Base-by-base conservation (phyloP, 1,140 invertebrate genomes). In the Drosophila trapezifrons region DNA sequence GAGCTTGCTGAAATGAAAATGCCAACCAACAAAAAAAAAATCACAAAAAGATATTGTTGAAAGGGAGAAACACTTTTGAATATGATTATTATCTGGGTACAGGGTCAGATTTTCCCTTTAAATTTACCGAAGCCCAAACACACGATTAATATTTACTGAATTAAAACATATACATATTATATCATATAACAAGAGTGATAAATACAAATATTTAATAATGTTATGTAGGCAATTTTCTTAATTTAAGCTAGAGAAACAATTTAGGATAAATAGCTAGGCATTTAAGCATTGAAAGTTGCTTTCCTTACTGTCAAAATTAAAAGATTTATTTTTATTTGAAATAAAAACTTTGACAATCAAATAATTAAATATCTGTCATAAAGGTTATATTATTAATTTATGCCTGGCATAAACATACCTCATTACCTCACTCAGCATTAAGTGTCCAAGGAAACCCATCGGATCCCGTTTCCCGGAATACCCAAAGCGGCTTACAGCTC, bases 1-100 rank as follows among this genome's bases (percentile, higher is more conserved):
- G 8, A 35, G 62, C 15, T 37, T 46, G 51, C 69, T 72, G 38
- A 47, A 72, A 62, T 62, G 49, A 22, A 75, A 75, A 75, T 76
- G 18, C 12, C n/a, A 13, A 27, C n/a, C 38, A 20, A 9, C 12
- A 18, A 27, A 43, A 43, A 15, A 27, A 18, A 49, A 1, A 5
- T 0, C 1, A 8, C 6, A 20, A 38, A 15, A 4, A 43, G 32
- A 20, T 13, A 71, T 46, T 47, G 8, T 40, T 54, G 20, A 67
- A 42, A 13, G 17, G 13, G 10, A 13, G 3, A 32, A 47, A 17
- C n/a, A 40, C 42, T 51, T 35, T 4, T 3, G 56, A 51, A 27
- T 49, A 25, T 35, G 59, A 51, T 13, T 47, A n/a, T 40, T 29
- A 12, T 20, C 9, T 13, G 5, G 13, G 9, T 35, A 35, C 4